Evolutionary conservation across 2,888 invertebrate genomes (phyloP), one percentile per base, ranked within the genome.

Genomic region (Hybos culiciformis): DNA sequence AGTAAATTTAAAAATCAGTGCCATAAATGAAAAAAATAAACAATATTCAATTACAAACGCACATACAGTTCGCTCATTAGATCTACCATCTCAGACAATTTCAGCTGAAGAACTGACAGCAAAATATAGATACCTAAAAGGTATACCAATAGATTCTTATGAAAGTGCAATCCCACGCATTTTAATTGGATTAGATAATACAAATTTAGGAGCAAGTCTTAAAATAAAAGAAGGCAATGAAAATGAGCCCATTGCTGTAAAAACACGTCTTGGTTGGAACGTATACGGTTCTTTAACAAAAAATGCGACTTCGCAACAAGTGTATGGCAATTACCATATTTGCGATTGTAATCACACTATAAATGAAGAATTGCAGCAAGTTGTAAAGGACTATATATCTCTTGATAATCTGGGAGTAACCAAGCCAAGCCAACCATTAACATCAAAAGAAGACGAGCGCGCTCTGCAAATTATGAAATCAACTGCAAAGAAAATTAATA

Each of bases 61-160:
- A 6, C 29, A 29, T 12, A 29, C n/a, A 6, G 29, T 29, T 3
- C 18, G n/a, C 11, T 12, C 31, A 19, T 37, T 37, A 5, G 11
- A 20, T 37, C 20, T 42, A 18, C 42, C 42, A 12, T n/a, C 18
- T 9, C 37, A 42, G 36, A 37, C 37, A 12, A 4, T 40, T 4
- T 19, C 17, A 15, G 6, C 20, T 5, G 12, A 37, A 18, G 5
- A 20, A 21, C 26, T 43, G 15, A 12, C 21, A 6, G 18, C 39
- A 18, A 5, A 39, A 5, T 39, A 44, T 23, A 11, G 17, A 3
- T 38, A 47, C 21, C 24, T 45, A n/a, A 41, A 39, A 21, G 37
- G 40, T 31, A 20, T 48, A 12, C 45, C 48, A 6, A 41, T 48
- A 24, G 12, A 39, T n/a, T 39, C 42, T 20, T 46, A 46, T 43